Evolutionary conservation across 2,797 vertebrate species (phyloP).

Genomic region (Thaleichthys pacificus): DNA sequence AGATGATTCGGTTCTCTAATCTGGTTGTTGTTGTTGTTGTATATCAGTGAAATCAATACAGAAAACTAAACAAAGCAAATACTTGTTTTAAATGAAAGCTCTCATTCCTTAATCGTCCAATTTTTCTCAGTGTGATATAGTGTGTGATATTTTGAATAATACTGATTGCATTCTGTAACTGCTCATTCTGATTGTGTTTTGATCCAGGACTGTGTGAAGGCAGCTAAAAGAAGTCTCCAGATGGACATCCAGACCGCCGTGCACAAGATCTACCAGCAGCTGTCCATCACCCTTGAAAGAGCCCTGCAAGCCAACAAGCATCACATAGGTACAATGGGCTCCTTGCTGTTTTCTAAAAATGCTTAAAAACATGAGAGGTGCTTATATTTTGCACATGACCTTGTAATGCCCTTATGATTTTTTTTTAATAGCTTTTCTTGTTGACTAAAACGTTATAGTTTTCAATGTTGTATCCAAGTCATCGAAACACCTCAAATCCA

Average conservation of each 20-base stretch:
- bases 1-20: too few relatives aligned
- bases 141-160: too few relatives aligned
- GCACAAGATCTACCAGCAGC: slow-evolving; percentile 97
- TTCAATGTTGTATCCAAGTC: too few relatives aligned
- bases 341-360: not conserved
- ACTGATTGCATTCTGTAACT: too few relatives aligned
- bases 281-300: slow-evolving; percentile 92
- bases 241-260: slow-evolving; percentile 95
- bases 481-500: too few relatives aligned
- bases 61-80: too few relatives aligned
- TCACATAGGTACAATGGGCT: slow-evolving; percentile 83
- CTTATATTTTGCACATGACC: not conserved
- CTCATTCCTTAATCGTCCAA: too few relatives aligned
- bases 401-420: not conserved
- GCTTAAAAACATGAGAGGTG: not conserved
- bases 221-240: slow-evolving; percentile 91
- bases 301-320: slow-evolving; percentile 96
- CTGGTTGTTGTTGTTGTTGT: too few relatives aligned
- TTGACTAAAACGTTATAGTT: not conserved
- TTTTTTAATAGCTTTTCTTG: not conserved
- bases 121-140: too few relatives aligned
- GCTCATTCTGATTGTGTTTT: slow-evolving; percentile 12
- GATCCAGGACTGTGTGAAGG: slow-evolving; percentile 89
- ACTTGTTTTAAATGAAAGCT: too few relatives aligned
- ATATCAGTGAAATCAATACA: too few relatives aligned